phyloP scores from a whole-genome alignment of 1,140 invertebrate genomes.

The Oryctes rhinoceros region DNA sequence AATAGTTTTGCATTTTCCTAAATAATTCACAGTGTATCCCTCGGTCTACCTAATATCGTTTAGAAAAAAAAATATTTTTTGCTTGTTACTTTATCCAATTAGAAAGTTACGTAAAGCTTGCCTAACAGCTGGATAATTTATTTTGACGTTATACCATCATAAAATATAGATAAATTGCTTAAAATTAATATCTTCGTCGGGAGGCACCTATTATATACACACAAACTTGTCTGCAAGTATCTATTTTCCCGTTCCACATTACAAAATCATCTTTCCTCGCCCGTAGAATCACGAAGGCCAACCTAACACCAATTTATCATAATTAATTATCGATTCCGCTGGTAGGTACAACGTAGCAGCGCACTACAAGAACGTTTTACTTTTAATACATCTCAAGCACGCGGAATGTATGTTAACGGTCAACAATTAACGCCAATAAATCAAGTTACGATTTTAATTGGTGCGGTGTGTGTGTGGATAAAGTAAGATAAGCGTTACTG shows the following conservation, averaged over 20 bases:
- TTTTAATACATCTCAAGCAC: constrained; percentile 1
- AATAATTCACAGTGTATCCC: too few species aligned
- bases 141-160: too few species aligned
- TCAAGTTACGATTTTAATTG: constrained; percentile 15
- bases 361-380: neutral
- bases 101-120: too few species aligned
- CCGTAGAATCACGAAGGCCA: neutral
- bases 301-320: constrained; percentile 9
- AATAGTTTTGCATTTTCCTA: too few species aligned
- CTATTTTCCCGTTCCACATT: neutral
- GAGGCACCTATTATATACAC: neutral
- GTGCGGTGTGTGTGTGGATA: neutral
- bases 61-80: too few species aligned
- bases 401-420: constrained; percentile 13
- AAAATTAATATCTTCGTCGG: too few species aligned
- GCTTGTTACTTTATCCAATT: too few species aligned
- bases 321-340: neutral
- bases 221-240: neutral
- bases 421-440: constrained; percentile 15
- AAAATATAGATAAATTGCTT: too few species aligned
- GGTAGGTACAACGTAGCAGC: neutral
- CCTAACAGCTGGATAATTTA: too few species aligned
- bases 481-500: constrained; percentile 1
- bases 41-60: too few species aligned
- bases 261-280: neutral